Conservation (phyloP, 2,113 vertebrate species). For the Grantiella picta region DNA sequence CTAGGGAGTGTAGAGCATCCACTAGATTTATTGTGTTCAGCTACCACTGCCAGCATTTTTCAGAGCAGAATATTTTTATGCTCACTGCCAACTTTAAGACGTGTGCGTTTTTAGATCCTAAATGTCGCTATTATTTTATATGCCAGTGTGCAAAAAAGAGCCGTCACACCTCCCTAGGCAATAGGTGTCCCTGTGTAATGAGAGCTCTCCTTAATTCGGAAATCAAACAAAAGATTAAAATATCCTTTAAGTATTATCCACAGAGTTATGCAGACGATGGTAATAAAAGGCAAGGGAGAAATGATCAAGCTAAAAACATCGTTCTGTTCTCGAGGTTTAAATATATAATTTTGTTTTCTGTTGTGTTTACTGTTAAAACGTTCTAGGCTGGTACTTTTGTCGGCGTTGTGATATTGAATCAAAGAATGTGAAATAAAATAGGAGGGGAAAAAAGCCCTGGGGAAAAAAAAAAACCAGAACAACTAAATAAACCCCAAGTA, state of each 20-base stretch:
- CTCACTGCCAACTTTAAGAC: background rate
- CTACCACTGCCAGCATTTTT: background rate
- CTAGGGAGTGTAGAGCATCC: background rate
- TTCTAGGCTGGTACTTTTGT: background rate
- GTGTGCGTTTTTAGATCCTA: background rate
- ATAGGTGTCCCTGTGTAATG: background rate
- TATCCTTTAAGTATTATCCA: background rate
- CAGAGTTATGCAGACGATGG: background rate
- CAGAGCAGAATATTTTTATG: background rate
- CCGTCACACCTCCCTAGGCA: background rate
- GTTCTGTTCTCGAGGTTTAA: background rate
- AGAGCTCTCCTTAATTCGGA: background rate
- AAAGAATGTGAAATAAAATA: background rate
- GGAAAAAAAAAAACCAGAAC: background rate
- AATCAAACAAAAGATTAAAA: background rate
- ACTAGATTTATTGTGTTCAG: background rate
- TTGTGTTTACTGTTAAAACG: background rate
- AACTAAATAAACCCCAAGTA: background rate
- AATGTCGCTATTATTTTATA: background rate
- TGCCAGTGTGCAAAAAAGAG: background rate
- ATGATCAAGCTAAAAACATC: background rate
- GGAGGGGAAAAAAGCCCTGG: background rate
- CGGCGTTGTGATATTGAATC: background rate
- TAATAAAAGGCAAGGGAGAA: background rate
- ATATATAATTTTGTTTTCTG: background rate